Conservation (phyloP, 2,113 vertebrate genomes). For the Macquaria australasica region DNA sequence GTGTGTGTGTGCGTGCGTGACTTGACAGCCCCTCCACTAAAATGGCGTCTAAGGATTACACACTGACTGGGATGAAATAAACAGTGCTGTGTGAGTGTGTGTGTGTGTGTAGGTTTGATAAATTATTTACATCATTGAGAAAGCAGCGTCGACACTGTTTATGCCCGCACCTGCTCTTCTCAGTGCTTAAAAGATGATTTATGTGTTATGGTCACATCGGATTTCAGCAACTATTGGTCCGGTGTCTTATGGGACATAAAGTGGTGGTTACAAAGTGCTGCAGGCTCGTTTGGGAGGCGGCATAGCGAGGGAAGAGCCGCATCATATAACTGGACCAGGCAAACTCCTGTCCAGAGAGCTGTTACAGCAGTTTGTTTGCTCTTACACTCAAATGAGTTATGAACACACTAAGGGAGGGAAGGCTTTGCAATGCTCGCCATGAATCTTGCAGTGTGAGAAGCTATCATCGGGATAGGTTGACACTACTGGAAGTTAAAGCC, state of each 20-base stretch:
- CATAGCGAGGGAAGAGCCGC: slow-evolving; percentile 60
- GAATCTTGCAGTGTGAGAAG: slow-evolving; percentile 67
- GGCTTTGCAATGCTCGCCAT: slow-evolving; percentile 43
- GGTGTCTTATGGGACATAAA: slow-evolving; percentile 93
- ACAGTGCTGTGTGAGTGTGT: slow-evolving; percentile 88
- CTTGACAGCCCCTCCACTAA: slow-evolving; percentile 89
- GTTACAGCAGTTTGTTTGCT: slow-evolving; percentile 90
- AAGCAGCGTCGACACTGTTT: slow-evolving; percentile 95
- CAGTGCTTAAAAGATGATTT: slow-evolving; percentile 99
- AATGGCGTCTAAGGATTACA: slow-evolving; percentile 91
- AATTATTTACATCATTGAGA: slow-evolving; percentile 98
- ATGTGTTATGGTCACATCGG: slow-evolving; percentile 95
- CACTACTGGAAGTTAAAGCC: slow-evolving; percentile 48
- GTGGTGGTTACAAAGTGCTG: slow-evolving; percentile 97
- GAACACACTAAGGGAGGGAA: slow-evolving; percentile 69
- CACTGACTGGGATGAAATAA: slow-evolving; percentile 92
- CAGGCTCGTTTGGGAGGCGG: slow-evolving; percentile 87
- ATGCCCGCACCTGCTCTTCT: slow-evolving; percentile 93
- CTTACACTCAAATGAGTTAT: slow-evolving; percentile 93
- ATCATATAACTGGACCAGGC: slow-evolving; percentile 91
- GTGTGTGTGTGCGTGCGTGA: slow-evolving; percentile 15
- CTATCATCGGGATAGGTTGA: slow-evolving; percentile 54
- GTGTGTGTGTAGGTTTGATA: slow-evolving; percentile 93
- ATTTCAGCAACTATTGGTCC: slow-evolving; percentile 94
- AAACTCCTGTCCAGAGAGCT: slow-evolving; percentile 92